Evolutionary conservation across 2,888 invertebrate genomes (phyloP), one percentile per base, ranked within the genome.

Genomic region (Cordilura impudica): DNA sequence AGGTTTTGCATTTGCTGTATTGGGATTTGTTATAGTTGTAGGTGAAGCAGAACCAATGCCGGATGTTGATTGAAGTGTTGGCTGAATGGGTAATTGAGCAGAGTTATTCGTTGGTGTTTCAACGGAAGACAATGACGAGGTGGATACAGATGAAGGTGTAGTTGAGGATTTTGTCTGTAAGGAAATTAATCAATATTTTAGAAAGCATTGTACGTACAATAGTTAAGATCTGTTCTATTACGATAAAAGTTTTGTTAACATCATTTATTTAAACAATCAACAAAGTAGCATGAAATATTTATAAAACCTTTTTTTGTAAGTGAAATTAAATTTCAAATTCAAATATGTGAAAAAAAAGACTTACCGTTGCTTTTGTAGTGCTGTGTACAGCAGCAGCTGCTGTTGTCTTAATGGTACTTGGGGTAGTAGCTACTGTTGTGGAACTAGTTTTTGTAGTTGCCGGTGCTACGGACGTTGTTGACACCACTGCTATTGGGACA

Each of bases 381-480:
- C 53, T 26, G 14, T 21, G 39, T 66, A 81, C 19, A 60, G 78
- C 47, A 14, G 76, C 35, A 60, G 14, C 58, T 7, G 78, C 51
- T 67, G 81, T 81, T 56, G 81, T 16, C 18, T 65, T 63, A 14
- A 77, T 75, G 7, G 82, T 83, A n/a, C n/a, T 39, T 21, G 84
- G 73, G 16, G 81, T 82, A 47, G 81, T 81, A 29, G 80, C 18
- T 43, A 49, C 49, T 39, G 54, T 23, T 39, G 75, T 49, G 21
- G 90, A 88, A 23, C 88, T 85, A 21, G 85, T 85, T 8, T 86
- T 85, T 19, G 86, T 82, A 39, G 90, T 83, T 1, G 88, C 85
- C 6, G 84, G 81, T 4, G 85, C 82, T 19, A 86, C 81, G n/a
- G 86, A 85, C 66, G 90, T 88, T 73, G 85, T 49, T 81, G 84